Evolutionary conservation across 2,888 invertebrate genomes (phyloP), one percentile per base, ranked within the genome.

Genomic region (Syritta pipiens): DNA sequence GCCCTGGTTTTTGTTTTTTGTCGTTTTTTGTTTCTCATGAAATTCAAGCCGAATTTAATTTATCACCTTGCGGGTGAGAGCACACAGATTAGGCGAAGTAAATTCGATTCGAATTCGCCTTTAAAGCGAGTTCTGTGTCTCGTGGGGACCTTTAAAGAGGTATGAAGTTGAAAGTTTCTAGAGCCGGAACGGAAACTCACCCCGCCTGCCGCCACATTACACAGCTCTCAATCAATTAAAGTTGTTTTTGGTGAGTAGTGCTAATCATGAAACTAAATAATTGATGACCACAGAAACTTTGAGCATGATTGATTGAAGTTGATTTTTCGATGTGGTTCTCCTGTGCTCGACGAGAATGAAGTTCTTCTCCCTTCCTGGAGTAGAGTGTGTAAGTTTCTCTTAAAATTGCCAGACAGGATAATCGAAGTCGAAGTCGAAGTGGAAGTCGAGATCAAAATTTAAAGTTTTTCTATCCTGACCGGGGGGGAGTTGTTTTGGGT

Each of bases 261-360:
- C 49, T 57, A 59, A 76, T 69, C 62, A 69, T 40, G 24, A 19
- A 69, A 76, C 76, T 63, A 63, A 76, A 76, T 76, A 76, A 76
- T 76, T 76, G 76, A 76, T 76, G 69, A 59, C 63, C 76, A 49
- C 57, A 63, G n/a, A n/a, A 69, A 76, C 69, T 69, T 68, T 76
- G 62, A 68, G 22, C 62, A 57, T 68, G 68, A 68, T 68, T 76
- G 75, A 76, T 76, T 42, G 62, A 62, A 68, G 51, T 46, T 44
- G 24, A 55, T 42, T 68, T 60, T 49, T 76, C 48, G 37, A 17
- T 14, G n/a, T 24, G 12, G 20, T 46, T 24, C 14, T 49, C 20
- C 44, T 10, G 17, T 37, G 24, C n/a, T n/a, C n/a, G n/a, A n/a
- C n/a, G n/a, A n/a, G n/a, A n/a, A n/a, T n/a, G n/a, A n/a, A n/a